These are phyloP conservation scores for Clarias laeviceps DNA, from an alignment of 2,797 vertebrate species.

Conservation along the genomic window DNA sequence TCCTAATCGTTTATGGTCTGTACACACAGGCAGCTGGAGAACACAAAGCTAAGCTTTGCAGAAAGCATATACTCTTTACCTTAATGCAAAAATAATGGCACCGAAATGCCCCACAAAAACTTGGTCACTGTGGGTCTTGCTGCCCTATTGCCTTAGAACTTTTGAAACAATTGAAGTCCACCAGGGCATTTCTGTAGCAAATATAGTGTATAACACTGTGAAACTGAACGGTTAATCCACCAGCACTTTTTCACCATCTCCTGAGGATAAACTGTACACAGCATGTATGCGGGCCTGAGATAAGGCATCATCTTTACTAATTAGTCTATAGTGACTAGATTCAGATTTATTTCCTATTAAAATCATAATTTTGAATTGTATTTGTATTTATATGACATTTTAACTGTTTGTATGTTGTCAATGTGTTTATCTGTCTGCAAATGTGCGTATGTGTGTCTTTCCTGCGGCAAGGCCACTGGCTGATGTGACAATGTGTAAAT, in stretches of 20 bases:
- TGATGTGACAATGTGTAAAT: slow-evolving; percentile 38
- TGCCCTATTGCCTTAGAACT: background rate
- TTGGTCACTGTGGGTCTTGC: slow-evolving; percentile 24
- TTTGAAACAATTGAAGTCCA: background rate
- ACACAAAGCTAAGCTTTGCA: slow-evolving; percentile 39
- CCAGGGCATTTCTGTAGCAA: slow-evolving; percentile 23
- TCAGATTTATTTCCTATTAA: slow-evolving; percentile 32
- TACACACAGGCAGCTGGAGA: slow-evolving; percentile 55
- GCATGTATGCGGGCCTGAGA: background rate
- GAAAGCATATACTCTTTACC: slow-evolving; percentile 48
- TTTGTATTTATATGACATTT: background rate
- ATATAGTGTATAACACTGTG: slow-evolving; percentile 7
- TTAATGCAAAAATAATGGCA: slow-evolving; percentile 39
- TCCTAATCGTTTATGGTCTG: slow-evolving; percentile 45
- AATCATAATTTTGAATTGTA: slow-evolving; percentile 31
- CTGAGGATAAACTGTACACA: background rate
- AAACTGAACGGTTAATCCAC: slow-evolving; percentile 13
- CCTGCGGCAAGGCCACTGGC: slow-evolving; percentile 35
- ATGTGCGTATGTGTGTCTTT: slow-evolving; percentile 22
- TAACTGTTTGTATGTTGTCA: background rate
- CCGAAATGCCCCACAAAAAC: slow-evolving; percentile 30
- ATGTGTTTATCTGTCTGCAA: slow-evolving; percentile 27
- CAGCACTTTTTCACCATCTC: background rate
- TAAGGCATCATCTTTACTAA: slow-evolving; percentile 39
- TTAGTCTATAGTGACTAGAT: slow-evolving; percentile 50